phyloP scores from a whole-genome alignment of 2,888 invertebrate species.

The Kuschelorhynchus macadamiae region DNA sequence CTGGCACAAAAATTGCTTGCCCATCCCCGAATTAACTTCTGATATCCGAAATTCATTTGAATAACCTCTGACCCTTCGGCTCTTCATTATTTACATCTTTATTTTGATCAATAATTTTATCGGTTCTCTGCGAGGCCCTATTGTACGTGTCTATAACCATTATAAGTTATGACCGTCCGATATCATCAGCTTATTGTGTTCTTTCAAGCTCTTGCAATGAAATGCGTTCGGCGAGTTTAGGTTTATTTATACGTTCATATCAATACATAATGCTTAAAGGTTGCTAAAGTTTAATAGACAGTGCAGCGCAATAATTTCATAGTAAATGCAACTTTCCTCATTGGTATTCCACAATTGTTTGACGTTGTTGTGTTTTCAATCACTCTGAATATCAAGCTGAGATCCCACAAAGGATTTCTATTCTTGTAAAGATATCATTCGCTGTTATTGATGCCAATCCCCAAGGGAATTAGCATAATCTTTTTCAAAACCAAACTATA shows the following conservation, averaged over 20 bases:
- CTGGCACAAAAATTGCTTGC: slow-evolving; percentile 40
- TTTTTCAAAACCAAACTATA: neutral
- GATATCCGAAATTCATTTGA: slow-evolving; percentile 58
- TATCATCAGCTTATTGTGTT: slow-evolving; percentile 60
- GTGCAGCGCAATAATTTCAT: slow-evolving; percentile 19
- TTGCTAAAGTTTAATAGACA: slow-evolving; percentile 32
- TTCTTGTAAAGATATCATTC: neutral
- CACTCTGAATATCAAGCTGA: neutral
- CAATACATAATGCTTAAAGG: slow-evolving; percentile 31
- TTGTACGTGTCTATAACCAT: slow-evolving; percentile 59
- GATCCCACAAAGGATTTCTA: neutral
- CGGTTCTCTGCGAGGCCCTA: slow-evolving; percentile 55
- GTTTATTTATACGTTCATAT: slow-evolving; percentile 45
- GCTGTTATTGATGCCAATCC: neutral
- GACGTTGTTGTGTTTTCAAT: neutral
- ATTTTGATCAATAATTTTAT: slow-evolving; percentile 62
- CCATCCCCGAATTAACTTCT: slow-evolving; percentile 40
- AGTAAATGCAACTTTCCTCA: slow-evolving; percentile 4
- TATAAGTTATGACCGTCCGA: slow-evolving; percentile 61
- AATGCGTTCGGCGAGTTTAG: slow-evolving; percentile 39
- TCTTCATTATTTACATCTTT: slow-evolving; percentile 62
- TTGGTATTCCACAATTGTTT: neutral
- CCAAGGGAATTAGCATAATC: neutral
- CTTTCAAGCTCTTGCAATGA: slow-evolving; percentile 53
- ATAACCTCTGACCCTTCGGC: slow-evolving; percentile 61